Conservation (phyloP, 2,797 vertebrate genomes). For the Sparus aurata region DNA sequence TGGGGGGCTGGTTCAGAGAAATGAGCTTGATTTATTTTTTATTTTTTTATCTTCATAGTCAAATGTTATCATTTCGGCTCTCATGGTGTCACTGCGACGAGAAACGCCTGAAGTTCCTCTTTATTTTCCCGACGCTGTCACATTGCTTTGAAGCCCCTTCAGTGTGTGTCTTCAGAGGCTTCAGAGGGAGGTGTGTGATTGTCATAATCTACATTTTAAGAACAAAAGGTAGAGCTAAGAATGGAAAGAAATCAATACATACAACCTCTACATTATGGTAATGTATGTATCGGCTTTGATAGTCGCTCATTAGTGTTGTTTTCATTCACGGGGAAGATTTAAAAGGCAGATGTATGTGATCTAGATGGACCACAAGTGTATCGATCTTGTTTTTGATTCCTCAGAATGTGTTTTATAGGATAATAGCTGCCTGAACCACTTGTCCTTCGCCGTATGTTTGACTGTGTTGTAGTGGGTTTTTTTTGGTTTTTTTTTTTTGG, state of each 20-base stretch:
- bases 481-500: conserved; percentile 26
- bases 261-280: conserved; percentile 10
- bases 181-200: conserved; percentile 21
- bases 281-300: conserved; percentile 29
- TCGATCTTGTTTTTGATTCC: background rate
- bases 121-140: conserved; percentile 10
- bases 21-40: background rate
- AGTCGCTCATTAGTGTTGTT: conserved; percentile 33
- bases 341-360: conserved; percentile 7
- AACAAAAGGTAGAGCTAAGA: conserved; percentile 27
- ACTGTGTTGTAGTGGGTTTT: background rate
- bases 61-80: conserved; percentile 40
- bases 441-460: conserved; percentile 1
- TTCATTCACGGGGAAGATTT: conserved; percentile 8
- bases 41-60: conserved; percentile 11
- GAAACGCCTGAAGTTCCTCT: conserved; percentile 27
- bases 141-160: conserved; percentile 34
- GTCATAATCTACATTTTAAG: conserved; percentile 51
- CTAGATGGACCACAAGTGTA: background rate
- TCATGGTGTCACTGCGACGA: conserved; percentile 36
- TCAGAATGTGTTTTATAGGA: background rate
- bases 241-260: conserved; percentile 24
- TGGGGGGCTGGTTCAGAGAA: conserved; percentile 6
- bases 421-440: background rate
- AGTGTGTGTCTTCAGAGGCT: conserved; percentile 21